phyloP scores from a whole-genome alignment of 2,113 vertebrate species.

The Cebidichthys violaceus region DNA sequence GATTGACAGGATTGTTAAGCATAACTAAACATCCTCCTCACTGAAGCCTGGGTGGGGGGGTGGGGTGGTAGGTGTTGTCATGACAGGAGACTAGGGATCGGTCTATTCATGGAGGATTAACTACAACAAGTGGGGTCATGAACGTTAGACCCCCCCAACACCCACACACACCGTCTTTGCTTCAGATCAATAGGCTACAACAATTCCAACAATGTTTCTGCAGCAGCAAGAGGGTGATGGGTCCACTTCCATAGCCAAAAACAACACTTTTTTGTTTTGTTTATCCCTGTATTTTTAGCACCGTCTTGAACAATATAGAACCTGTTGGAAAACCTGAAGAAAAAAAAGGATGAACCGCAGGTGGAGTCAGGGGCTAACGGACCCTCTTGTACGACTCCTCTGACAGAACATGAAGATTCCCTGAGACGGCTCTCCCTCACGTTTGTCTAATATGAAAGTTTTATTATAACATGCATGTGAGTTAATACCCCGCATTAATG shows the following conservation, averaged over 20 bases:
- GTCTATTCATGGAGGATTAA: slow-evolving; percentile 33
- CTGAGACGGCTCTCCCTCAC: slow-evolving; percentile 4
- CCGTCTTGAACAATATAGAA: not conserved
- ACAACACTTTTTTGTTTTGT: not conserved
- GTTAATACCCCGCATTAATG: slow-evolving; percentile 17
- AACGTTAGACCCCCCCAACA: slow-evolving; percentile 22
- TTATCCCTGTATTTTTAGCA: not conserved
- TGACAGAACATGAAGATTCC: slow-evolving; percentile 31
- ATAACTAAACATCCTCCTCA: slow-evolving; percentile 37
- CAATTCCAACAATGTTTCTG: not conserved
- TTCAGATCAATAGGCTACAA: slow-evolving; percentile 7
- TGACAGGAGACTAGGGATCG: slow-evolving; percentile 36
- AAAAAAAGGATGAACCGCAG: not conserved
- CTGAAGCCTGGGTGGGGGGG: not conserved
- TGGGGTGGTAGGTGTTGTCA: slow-evolving; percentile 17
- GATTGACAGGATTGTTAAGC: slow-evolving; percentile 71
- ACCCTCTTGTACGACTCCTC: slow-evolving; percentile 15
- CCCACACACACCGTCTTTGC: slow-evolving; percentile 2
- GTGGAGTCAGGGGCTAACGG: slow-evolving; percentile 20
- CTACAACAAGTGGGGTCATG: slow-evolving; percentile 59
- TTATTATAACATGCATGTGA: slow-evolving; percentile 3
- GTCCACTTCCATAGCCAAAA: not conserved
- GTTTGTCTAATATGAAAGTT: slow-evolving; percentile 57
- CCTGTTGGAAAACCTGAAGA: not conserved
- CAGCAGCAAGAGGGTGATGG: not conserved